Evolutionary conservation across 2,888 invertebrate species (phyloP), one percentile per base, ranked within the genome.

Genomic region (Drosophila diplacantha): DNA sequence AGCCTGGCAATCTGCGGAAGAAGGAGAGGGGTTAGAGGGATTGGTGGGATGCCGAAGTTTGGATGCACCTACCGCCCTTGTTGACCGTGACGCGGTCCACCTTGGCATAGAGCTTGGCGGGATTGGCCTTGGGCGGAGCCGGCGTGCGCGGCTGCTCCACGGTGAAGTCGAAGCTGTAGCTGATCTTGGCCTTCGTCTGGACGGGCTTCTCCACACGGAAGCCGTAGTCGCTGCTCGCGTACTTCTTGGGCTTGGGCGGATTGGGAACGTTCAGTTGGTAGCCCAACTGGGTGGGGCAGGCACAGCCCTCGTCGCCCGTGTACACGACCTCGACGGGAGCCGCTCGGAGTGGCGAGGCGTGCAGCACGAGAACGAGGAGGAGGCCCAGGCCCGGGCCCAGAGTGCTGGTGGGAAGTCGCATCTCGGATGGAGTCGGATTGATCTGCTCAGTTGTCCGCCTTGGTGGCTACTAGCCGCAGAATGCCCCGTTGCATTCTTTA

Each of bases 131-230:
- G 2, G 69, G 70, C 5, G 75, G 74, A 9, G 68, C 24, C 1
- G 80, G 78, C 8, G 75, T 64, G 11, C 74, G 70, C 0, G 88
- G 88, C 32, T 87, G 79, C 55, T 88, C 86, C 6, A 87, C 85
- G 31, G 74, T 74, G 24, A 87, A 84, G 53, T 88, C 87, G 32
- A 87, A 84, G 41, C 80, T 83, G 31, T 86, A 87, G 24, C 78
- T 73, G 4, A 86, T 80, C 55, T 83, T 79, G 6, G 83, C 71
- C 60, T 82, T 81, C 8, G 82, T 38, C 47, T 68, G 72, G 3
- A 72, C 61, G 11, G 86, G 85, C 8, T 74, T 75, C 18, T 87
- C 87, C 16, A 87, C 66, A 12, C 81, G 84, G 54, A 87, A 87
- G 14, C 80, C 85, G 32, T 87, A 83, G 31, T 80, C 76, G 46